Evolutionary conservation across 1,140 invertebrate genomes (phyloP).

Genomic region (Drosophila pseudoananassae): DNA sequence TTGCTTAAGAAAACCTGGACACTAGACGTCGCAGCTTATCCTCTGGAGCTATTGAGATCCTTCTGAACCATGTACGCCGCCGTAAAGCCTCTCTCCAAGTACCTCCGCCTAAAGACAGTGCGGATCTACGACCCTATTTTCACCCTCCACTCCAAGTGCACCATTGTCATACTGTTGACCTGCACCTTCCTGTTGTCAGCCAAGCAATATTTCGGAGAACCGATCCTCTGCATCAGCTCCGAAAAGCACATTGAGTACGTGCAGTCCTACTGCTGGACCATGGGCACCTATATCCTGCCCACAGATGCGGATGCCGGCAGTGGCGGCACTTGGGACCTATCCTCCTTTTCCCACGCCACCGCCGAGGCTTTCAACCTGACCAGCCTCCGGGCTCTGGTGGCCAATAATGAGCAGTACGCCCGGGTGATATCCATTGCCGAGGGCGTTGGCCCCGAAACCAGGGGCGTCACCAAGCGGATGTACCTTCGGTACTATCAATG

Average conservation of each 20-base stretch:
- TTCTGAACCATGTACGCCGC: slow-evolving; percentile 52
- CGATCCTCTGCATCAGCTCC: slow-evolving; percentile 87
- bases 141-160: slow-evolving; percentile 88
- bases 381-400: slow-evolving; percentile 54
- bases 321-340: neutral
- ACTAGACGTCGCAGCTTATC: no score
- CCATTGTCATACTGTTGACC: slow-evolving; percentile 87
- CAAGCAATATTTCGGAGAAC: slow-evolving; percentile 89
- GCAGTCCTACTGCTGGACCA: slow-evolving; percentile 91
- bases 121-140: slow-evolving; percentile 88
- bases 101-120: slow-evolving; percentile 86
- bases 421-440: slow-evolving; percentile 63
- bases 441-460: slow-evolving; percentile 61
- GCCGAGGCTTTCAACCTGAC: slow-evolving; percentile 33
- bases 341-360: neutral
- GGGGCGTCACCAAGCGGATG: slow-evolving; percentile 85
- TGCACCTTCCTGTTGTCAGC: slow-evolving; percentile 88
- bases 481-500: slow-evolving; percentile 95
- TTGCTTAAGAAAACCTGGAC: no score
- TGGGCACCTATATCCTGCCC: slow-evolving; percentile 88
- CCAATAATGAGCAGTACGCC: slow-evolving; percentile 57
- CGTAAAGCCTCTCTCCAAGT: slow-evolving; percentile 68
- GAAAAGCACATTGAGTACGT: slow-evolving; percentile 86
- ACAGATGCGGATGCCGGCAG: slow-evolving; percentile 10
- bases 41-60: no score